Base-by-base conservation (phyloP, 2,888 invertebrate genomes). In the Parnassius apollo region DNA sequence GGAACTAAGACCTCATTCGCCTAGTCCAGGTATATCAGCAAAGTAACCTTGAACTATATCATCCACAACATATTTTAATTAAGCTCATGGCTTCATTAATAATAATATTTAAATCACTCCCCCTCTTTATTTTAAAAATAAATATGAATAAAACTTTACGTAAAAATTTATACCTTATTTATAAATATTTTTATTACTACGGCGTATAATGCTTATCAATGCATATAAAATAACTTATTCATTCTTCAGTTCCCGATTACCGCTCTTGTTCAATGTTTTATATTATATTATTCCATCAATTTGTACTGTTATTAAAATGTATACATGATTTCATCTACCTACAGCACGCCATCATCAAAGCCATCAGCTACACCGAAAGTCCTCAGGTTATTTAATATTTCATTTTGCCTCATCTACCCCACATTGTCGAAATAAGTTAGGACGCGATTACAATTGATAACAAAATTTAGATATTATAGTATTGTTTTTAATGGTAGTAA, bases 1-100 rank as follows among this genome's bases (percentile, higher is more conserved):
- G 71, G 97, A 96, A 64, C 91, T 97, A 68, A 93, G 96, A 79
- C 95, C 96, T 53, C 95, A 96, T 74, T 97, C 97, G 69, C 95
- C 95, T 57, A 93, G 93, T 81, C 94, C 94, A 93, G 95, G 95
- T 95, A 93, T 10, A 35, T 51, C 12, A 25, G 22, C 11, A 7
- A 51, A 49, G 13, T 2, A 49, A 13, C 2, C n/a, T 9, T 7
- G 35, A 35, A 35, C 35, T 35, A 35, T 3, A 7, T 35, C 4
- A 35, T 35, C 35, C 35, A 35, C 35, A 35, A 35, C 35, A 35
- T 35, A 1, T 4, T 35, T 35, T 7, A 35, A 35, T 35, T 35
- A 7, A 35, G 35, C 35, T 35, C 35, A 35, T 7, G 35, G 35
- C 35, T 35, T 35, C 35, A 4, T 35, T 35, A 35, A 7, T 35